Evolutionary conservation across 1,140 invertebrate genomes (phyloP).

Genomic region (Nasonia longicornis): DNA sequence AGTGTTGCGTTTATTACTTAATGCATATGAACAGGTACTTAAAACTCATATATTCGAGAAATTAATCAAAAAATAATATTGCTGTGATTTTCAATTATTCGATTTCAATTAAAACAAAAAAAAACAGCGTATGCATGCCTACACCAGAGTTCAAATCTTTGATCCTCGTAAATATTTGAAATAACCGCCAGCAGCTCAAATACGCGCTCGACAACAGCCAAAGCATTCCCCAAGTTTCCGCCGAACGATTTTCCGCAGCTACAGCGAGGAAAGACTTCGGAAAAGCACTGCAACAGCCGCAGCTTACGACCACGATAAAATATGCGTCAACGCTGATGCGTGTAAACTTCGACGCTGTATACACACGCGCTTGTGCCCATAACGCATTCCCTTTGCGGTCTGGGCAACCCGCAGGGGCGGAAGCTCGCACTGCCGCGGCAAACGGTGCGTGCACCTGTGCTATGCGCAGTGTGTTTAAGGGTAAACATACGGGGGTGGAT

Average conservation of each 20-base stretch:
- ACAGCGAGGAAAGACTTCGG: background rate
- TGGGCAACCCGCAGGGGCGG: background rate
- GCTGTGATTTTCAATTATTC: no score
- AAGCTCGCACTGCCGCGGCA: background rate
- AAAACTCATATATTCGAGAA: background rate
- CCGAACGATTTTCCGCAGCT: background rate
- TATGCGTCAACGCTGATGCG: constrained; percentile 21
- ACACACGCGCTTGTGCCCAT: background rate
- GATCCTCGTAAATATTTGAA: background rate
- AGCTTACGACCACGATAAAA: constrained; percentile 1
- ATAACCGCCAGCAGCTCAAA: background rate
- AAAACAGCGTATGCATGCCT: no score
- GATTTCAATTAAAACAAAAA: no score
- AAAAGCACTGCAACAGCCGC: background rate
- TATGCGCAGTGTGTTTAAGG: background rate
- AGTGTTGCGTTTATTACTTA: background rate
- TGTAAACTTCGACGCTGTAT: background rate
- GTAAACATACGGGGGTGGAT: background rate
- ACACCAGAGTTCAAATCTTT: no score
- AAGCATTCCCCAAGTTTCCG: background rate
- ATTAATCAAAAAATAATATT: background rate
- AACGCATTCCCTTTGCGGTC: constrained; percentile 29
- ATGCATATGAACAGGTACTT: background rate
- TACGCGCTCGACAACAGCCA: background rate
- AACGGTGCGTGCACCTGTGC: background rate